Conservation (phyloP, 2,888 invertebrate species). For the Busseola fusca region DNA sequence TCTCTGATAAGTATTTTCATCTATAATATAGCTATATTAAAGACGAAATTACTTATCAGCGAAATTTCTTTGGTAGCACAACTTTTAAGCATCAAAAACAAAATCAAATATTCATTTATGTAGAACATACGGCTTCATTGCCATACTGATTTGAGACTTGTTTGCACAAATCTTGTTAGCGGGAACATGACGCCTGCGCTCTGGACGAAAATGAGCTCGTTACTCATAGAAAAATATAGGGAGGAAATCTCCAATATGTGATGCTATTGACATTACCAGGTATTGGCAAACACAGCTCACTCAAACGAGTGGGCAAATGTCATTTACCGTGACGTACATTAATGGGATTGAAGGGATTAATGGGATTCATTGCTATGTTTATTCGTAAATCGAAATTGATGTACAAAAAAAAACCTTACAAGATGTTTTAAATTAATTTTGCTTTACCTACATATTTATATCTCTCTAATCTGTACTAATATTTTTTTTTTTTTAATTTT, state of each 20-base stretch:
- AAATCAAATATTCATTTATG: conserved; percentile 67
- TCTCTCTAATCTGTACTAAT: neutral
- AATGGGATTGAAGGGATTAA: conserved; percentile 29
- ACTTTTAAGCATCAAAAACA: conserved; percentile 63
- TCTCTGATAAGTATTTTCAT: no score
- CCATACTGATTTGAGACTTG: conserved; percentile 75
- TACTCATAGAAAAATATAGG: conserved; percentile 67
- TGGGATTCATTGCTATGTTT: conserved; percentile 39
- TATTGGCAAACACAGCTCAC: conserved; percentile 62
- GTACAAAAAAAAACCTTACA: conserved; percentile 1
- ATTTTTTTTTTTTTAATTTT: no score
- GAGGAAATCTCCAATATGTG: conserved; percentile 61
- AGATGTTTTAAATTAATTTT: neutral
- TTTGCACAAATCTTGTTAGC: conserved; percentile 77
- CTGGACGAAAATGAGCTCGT: conserved; percentile 70
- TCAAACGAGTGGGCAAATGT: conserved; percentile 53
- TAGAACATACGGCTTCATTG: conserved; percentile 65
- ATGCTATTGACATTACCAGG: conserved; percentile 57
- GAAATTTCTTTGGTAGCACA: conserved; percentile 50
- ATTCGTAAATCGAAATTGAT: conserved; percentile 19
- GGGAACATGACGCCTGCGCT: conserved; percentile 66
- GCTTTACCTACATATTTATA: neutral
- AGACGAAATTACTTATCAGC: conserved; percentile 54
- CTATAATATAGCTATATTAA: conserved; percentile 27
- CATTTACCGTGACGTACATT: conserved; percentile 43